Percentiles rank a stretch among this genome's conserved stretches.
These are phyloP conservation scores for Tenebrio molitor DNA, from an alignment of 1,140 invertebrate species.

Conservation along the genomic window DNA sequence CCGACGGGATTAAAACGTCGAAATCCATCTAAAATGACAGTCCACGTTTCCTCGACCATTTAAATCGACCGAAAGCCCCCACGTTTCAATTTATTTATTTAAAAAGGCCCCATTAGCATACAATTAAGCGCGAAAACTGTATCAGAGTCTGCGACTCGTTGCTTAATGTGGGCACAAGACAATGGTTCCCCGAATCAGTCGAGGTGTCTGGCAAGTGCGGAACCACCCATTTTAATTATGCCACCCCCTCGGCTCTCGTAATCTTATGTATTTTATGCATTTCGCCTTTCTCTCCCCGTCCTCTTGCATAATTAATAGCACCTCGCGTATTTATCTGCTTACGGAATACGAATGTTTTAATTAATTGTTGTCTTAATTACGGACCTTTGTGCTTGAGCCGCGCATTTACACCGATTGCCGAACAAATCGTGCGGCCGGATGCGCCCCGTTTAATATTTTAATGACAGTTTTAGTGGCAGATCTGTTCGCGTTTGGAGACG, in stretches of 20 bases:
- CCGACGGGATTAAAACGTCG: too few species aligned
- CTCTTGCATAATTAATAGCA: conserved; percentile 34
- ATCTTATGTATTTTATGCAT: conserved; percentile 44
- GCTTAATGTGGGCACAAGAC: conserved; percentile 18
- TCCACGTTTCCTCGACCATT: too few species aligned
- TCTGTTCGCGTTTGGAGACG: too few species aligned
- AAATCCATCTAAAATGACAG: too few species aligned
- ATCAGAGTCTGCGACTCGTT: background rate
- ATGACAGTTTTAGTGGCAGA: conserved; percentile 12
- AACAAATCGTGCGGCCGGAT: conserved; percentile 21
- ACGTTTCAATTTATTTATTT: too few species aligned
- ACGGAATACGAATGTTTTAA: conserved; percentile 44
- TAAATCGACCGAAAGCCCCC: too few species aligned
- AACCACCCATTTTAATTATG: conserved; percentile 33
- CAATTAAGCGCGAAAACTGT: conserved; percentile 33
- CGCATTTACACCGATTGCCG: conserved; percentile 2
- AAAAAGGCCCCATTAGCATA: conserved; percentile 29
- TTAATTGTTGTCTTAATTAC: conserved; percentile 41
- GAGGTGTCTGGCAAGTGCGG: conserved; percentile 33
- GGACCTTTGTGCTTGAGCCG: conserved; percentile 9
- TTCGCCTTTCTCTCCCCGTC: conserved; percentile 8
- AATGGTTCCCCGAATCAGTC: conserved; percentile 18
- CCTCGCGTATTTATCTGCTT: conserved; percentile 38
- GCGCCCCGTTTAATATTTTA: conserved; percentile 14
- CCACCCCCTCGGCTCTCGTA: conserved; percentile 31